Conservation (phyloP, 2,888 invertebrate species). For the Chymomyza fuscimana region DNA sequence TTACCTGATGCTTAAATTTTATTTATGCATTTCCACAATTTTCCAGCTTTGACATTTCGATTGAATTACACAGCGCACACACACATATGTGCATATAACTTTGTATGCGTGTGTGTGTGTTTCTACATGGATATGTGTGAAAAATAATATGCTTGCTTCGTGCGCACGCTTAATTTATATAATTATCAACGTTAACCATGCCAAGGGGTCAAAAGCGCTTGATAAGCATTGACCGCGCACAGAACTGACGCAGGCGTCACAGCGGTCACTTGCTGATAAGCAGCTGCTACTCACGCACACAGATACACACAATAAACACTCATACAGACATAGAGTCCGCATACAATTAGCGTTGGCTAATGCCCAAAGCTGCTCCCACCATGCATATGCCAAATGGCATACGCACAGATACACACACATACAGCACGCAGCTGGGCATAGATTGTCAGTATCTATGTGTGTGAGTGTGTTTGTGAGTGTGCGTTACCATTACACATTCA, state of each 20-base stretch:
- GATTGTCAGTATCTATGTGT: not conserved
- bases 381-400: not conserved
- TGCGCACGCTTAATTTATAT: slow-evolving; percentile 50
- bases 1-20: slow-evolving; percentile 56
- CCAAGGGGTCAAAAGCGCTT: slow-evolving; percentile 62
- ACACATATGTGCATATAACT: not conserved
- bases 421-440: not conserved
- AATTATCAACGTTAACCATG: slow-evolving; percentile 60
- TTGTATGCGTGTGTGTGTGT: slow-evolving; percentile 1
- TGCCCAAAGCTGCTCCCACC: slow-evolving; percentile 36
- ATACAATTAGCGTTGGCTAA: slow-evolving; percentile 60
- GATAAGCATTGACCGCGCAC: slow-evolving; percentile 51
- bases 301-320: slow-evolving; percentile 20
- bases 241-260: slow-evolving; percentile 6
- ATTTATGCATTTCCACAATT: slow-evolving; percentile 64
- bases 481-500: slow-evolving; percentile 65
- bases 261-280: slow-evolving; percentile 48
- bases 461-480: not conserved
- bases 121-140: not conserved
- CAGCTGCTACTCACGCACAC: slow-evolving; percentile 50
- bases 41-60: slow-evolving; percentile 64
- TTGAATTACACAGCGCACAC: slow-evolving; percentile 57
- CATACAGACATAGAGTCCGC: slow-evolving; percentile 24
- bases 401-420: slow-evolving; percentile 14
- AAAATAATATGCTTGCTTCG: slow-evolving; percentile 5